Percentiles rank a stretch among this genome's conserved stretches.
phyloP scores from a whole-genome alignment of 2,888 invertebrate genomes.

The Cryptocephalus primarius region DNA sequence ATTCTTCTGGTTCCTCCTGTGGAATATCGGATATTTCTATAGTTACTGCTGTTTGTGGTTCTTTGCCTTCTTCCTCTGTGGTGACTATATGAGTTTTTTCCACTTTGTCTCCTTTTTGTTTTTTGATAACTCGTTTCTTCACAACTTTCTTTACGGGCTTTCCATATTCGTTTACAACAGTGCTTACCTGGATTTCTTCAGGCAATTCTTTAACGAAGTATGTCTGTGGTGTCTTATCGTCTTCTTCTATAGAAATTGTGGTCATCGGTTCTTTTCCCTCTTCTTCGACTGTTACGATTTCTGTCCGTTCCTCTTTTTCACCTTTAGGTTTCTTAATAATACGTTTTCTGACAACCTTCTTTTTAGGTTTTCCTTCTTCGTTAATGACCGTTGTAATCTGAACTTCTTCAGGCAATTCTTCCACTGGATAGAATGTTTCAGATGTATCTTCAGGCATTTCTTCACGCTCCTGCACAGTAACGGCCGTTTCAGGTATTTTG shows the following conservation, averaged over 20 bases:
- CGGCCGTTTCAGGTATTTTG: slow-evolving; percentile 15
- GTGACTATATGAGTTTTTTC: slow-evolving; percentile 39
- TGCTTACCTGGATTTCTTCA: slow-evolving; percentile 15
- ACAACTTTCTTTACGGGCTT: slow-evolving; percentile 24
- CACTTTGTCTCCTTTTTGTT: slow-evolving; percentile 33
- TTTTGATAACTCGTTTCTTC: slow-evolving; percentile 35
- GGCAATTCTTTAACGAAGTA: slow-evolving; percentile 24
- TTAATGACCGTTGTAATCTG: slow-evolving; percentile 12
- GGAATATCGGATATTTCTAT: slow-evolving; percentile 29
- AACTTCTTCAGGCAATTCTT: slow-evolving; percentile 23
- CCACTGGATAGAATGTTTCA: slow-evolving; percentile 6
- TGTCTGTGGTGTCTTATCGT: slow-evolving; percentile 18
- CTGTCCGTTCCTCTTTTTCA: slow-evolving; percentile 29
- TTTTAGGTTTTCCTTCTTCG: slow-evolving; percentile 18
- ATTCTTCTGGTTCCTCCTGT: slow-evolving; percentile 16
- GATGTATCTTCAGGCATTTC: slow-evolving; percentile 10
- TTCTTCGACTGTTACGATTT: slow-evolving; percentile 34
- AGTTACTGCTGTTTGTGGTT: slow-evolving; percentile 35
- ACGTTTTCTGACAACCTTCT: slow-evolving; percentile 24
- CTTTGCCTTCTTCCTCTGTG: slow-evolving; percentile 31
- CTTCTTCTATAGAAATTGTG: slow-evolving; percentile 18
- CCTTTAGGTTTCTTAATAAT: slow-evolving; percentile 36
- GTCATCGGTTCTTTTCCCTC: slow-evolving; percentile 22
- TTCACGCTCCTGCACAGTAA: slow-evolving; percentile 20
- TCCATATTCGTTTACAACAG: slow-evolving; percentile 31